A percentile compares a stretch with the other conserved stretches of the same genome.
Conservation (phyloP, 2,113 vertebrate genomes). For the Seriola quinqueradiata region DNA sequence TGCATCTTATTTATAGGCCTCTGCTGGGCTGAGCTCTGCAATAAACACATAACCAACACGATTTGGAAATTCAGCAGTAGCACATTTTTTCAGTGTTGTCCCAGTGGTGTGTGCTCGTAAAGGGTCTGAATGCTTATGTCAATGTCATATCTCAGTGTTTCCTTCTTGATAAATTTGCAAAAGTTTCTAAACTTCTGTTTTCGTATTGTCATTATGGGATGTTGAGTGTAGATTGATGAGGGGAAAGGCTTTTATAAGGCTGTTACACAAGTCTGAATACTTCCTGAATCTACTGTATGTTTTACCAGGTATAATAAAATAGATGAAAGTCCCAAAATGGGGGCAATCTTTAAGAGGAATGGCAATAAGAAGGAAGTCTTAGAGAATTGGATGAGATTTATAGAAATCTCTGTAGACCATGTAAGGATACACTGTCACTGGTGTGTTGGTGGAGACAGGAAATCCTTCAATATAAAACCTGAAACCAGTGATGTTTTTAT, state of each 20-base stretch:
- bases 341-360: conserved; percentile 51
- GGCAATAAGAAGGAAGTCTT: conserved; percentile 20
- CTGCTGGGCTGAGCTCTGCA: conserved; percentile 18
- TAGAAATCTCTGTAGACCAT: background rate
- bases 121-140: no score
- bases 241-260: background rate
- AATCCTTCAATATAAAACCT: conserved; percentile 27
- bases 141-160: no score
- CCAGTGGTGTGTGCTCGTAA: conserved; percentile 32
- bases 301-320: conserved; percentile 59
- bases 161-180: no score
- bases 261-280: background rate
- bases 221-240: no score
- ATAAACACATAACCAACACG: conserved; percentile 43
- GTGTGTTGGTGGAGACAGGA: conserved; percentile 11
- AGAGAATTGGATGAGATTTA: conserved; percentile 36
- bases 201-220: no score
- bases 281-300: conserved; percentile 3
- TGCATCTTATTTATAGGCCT: conserved; percentile 50
- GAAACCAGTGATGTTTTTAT: conserved; percentile 41
- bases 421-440: conserved; percentile 3
- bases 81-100: conserved; percentile 23
- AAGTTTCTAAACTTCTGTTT: no score
- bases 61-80: conserved; percentile 32
- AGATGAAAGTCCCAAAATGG: conserved; percentile 48